Evolutionary conservation across 2,797 vertebrate genomes (phyloP).

Genomic region (Euphonia xanthogaster): DNA sequence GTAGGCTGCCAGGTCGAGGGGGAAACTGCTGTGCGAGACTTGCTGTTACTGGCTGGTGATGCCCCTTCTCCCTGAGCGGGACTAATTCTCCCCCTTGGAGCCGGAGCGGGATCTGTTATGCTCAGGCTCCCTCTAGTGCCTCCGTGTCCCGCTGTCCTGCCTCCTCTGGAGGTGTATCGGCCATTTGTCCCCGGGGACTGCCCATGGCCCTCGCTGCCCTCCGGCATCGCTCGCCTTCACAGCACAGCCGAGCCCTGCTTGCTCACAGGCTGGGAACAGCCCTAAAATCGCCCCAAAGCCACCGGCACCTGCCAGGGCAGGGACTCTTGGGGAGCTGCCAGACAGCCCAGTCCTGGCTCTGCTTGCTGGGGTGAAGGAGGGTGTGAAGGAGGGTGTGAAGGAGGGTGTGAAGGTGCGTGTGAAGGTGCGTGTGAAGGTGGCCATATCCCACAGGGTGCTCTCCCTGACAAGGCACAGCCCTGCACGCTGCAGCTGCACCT

Average conservation of each 20-base stretch:
- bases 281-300: background rate
- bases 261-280: background rate
- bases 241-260: background rate
- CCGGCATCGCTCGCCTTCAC: background rate
- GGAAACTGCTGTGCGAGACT: background rate
- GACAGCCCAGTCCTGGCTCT: background rate
- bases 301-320: background rate
- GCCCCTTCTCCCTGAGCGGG: background rate
- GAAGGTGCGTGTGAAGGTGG: rapidly evolving
- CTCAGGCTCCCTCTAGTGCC: slow-evolving; percentile 66
- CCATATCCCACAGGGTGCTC: background rate
- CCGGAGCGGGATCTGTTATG: background rate
- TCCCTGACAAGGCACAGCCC: background rate
- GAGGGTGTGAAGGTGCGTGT: rapidly evolving
- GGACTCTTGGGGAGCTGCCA: background rate
- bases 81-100: background rate
- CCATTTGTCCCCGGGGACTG: background rate
- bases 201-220: background rate
- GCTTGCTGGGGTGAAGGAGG: background rate
- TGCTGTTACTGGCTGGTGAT: background rate
- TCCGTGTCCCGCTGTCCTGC: background rate
- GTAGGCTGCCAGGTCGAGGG: background rate
- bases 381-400: rapidly evolving
- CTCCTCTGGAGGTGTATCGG: background rate
- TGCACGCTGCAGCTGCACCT: background rate